Percentiles rank a stretch among this genome's conserved stretches.
These are phyloP conservation scores for Ochotona princeps DNA, from an alignment of 2,113 vertebrate species.

Conservation along the genomic window DNA sequence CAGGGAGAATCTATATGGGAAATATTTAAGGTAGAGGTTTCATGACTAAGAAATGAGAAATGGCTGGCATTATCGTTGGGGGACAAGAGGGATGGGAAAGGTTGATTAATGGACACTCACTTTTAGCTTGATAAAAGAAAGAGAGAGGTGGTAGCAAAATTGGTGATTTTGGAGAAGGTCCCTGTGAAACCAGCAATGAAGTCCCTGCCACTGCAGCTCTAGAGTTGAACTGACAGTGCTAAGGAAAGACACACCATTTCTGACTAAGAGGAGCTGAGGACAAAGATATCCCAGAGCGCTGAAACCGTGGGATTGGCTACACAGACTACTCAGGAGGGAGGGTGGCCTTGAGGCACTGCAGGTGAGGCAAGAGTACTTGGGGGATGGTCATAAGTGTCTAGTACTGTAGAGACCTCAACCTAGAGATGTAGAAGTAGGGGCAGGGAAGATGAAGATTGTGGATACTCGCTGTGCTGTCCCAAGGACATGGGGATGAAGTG, in stretches of 20 bases:
- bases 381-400: background rate
- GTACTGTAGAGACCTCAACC: background rate
- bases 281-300: background rate
- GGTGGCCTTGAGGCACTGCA: background rate
- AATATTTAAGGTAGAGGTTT: slow-evolving; percentile 52
- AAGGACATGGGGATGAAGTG: background rate
- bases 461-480: background rate
- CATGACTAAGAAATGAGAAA: slow-evolving; percentile 71
- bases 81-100: no score
- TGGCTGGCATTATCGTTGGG: slow-evolving; percentile 40
- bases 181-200: background rate
- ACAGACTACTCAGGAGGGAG: background rate
- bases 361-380: background rate
- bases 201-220: background rate
- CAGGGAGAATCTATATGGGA: slow-evolving; percentile 33
- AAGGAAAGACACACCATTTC: background rate
- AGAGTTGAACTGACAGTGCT: background rate
- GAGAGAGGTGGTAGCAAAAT: background rate
- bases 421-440: background rate
- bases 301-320: background rate
- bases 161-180: background rate
- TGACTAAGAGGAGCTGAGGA: background rate
- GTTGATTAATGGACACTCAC: no score
- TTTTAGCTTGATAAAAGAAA: no score
- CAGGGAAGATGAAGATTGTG: background rate